phyloP scores from a whole-genome alignment of 2,888 invertebrate genomes.

The Eupithecia pulchellata region DNA sequence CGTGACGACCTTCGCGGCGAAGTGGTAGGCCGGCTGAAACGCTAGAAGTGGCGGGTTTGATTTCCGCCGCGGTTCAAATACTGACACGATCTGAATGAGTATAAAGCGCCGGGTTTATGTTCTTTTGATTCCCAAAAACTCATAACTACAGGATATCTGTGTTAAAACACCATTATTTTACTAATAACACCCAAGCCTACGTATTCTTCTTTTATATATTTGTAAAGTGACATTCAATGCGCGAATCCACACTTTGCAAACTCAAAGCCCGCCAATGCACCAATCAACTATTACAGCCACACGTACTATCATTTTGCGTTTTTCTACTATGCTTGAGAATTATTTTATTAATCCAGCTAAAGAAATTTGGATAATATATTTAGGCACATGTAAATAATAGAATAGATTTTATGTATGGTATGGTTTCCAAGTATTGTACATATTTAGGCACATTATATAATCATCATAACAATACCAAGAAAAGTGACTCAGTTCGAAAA shows the following conservation, averaged over 20 bases:
- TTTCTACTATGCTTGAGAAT: neutral
- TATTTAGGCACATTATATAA: conserved; percentile 10
- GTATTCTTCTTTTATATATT: neutral
- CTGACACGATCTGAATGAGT: neutral
- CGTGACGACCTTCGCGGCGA: neutral
- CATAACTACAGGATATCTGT: no score
- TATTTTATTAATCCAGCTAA: neutral
- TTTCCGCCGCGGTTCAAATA: neutral
- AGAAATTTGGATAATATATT: neutral
- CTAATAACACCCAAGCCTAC: neutral
- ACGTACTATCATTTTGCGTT: neutral
- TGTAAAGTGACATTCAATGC: neutral
- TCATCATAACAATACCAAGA: conserved; percentile 64
- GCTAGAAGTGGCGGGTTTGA: neutral
- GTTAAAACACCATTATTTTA: neutral
- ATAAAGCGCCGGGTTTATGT: neutral
- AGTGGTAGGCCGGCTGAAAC: neutral
- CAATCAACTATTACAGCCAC: neutral
- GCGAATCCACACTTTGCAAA: neutral
- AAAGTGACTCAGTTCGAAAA: conserved; percentile 63
- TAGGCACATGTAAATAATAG: neutral
- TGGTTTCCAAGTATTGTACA: neutral
- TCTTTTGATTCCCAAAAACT: neutral
- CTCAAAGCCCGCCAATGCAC: neutral
- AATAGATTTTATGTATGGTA: neutral